These are phyloP conservation scores for Erebia aethiops DNA, from an alignment of 2,888 invertebrate genomes.

Conservation along the genomic window DNA sequence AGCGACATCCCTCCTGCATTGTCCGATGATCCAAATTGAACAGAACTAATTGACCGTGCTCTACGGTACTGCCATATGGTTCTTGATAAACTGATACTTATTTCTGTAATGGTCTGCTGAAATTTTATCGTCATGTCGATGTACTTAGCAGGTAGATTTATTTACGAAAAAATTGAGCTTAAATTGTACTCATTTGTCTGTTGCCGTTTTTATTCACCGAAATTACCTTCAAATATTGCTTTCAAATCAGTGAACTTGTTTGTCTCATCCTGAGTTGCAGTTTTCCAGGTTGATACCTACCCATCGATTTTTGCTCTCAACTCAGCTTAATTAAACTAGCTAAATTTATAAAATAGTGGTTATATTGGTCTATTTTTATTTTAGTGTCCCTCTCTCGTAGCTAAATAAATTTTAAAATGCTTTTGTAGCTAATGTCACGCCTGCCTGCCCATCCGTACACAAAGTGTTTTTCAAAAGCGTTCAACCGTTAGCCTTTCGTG, in stretches of 20 bases:
- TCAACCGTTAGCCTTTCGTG: conserved; percentile 43
- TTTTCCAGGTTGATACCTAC: background rate
- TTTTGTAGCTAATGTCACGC: conserved; percentile 38
- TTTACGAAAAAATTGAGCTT: background rate
- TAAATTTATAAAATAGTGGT: background rate
- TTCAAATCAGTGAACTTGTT: background rate
- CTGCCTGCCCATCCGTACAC: conserved; percentile 33
- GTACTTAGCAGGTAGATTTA: background rate
- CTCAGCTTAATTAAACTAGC: background rate
- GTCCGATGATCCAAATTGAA: conserved; percentile 53
- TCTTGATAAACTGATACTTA: background rate
- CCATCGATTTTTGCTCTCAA: background rate
- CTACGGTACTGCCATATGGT: conserved; percentile 22
- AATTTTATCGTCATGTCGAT: background rate
- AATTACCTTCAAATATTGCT: background rate
- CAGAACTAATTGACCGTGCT: conserved; percentile 51
- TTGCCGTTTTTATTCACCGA: background rate
- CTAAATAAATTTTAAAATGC: conserved; percentile 33
- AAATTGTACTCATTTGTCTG: background rate
- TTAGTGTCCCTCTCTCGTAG: conserved; percentile 27
- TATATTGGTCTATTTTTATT: conserved; percentile 15
- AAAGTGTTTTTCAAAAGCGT: conserved; percentile 42
- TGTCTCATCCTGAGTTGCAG: background rate
- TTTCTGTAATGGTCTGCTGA: background rate
- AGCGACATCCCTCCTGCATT: conserved; percentile 53